These are phyloP conservation scores for Trissolcus brochymenae DNA, from an alignment of 2,888 invertebrate species.

Conservation along the genomic window DNA sequence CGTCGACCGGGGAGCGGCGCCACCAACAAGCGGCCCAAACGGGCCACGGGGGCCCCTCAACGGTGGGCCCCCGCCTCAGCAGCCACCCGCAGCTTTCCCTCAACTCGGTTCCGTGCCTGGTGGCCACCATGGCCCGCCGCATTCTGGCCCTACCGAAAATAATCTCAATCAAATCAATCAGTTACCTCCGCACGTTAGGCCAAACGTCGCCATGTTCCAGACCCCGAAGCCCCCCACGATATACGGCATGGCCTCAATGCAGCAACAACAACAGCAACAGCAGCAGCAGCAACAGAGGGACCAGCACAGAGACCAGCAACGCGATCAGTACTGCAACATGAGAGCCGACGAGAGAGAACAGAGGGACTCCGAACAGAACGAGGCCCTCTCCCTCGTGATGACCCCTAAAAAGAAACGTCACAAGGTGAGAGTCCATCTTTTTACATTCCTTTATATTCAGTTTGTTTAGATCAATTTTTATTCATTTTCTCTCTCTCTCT, in stretches of 20 bases:
- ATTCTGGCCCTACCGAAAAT: constrained; percentile 76
- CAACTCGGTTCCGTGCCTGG: constrained; percentile 78
- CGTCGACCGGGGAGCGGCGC: constrained; percentile 81
- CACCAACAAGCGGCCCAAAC: constrained; percentile 76
- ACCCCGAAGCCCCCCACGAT: constrained; percentile 85
- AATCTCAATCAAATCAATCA: constrained; percentile 80
- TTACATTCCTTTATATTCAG: constrained; percentile 12
- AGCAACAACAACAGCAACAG: constrained; percentile 78
- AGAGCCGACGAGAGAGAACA: constrained; percentile 72
- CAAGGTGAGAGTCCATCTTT: constrained; percentile 80
- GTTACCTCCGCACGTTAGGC: constrained; percentile 81
- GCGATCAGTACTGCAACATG: constrained; percentile 72
- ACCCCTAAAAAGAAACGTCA: constrained; percentile 97
- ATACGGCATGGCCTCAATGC: constrained; percentile 76
- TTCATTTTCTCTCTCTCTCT: background rate
- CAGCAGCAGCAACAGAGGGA: constrained; percentile 69
- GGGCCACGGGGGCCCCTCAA: constrained; percentile 75
- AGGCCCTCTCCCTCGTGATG: constrained; percentile 95
- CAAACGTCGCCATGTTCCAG: constrained; percentile 87
- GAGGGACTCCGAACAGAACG: constrained; percentile 90
- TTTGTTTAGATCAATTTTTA: too few relatives aligned
- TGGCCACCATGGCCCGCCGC: constrained; percentile 71
- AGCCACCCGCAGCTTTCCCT: constrained; percentile 78
- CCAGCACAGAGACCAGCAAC: constrained; percentile 70
- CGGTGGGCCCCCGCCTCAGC: constrained; percentile 74